A percentile compares a stretch with the other conserved stretches of the same genome.
These are phyloP conservation scores for Myotis vivesi DNA, from an alignment of 2,797 vertebrate genomes.

Conservation along the genomic window DNA sequence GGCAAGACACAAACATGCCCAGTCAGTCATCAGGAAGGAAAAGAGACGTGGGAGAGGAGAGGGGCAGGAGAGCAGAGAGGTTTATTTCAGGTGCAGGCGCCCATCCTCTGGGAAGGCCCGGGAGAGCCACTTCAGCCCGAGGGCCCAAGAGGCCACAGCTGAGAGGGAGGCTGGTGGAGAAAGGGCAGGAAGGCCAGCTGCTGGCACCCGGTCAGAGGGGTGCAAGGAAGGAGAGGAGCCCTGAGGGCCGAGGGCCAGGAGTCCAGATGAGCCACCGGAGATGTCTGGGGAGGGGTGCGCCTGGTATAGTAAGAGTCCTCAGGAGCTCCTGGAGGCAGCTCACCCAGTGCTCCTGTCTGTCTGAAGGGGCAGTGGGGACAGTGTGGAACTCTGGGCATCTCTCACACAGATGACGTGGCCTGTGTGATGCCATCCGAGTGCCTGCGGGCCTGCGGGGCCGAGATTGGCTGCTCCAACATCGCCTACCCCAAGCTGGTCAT, in stretches of 20 bases:
- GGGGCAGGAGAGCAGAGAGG: neutral
- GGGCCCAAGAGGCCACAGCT: neutral
- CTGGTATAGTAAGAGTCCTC: no score
- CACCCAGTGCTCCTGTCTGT: neutral
- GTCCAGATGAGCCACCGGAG: neutral
- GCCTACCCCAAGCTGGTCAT: conserved; percentile 94
- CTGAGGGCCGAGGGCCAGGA: accelerated
- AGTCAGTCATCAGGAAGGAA: neutral
- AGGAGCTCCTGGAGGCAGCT: neutral
- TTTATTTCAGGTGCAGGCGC: neutral
- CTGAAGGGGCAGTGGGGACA: accelerated
- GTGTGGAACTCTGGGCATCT: neutral
- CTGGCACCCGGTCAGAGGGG: accelerated
- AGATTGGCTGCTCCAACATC: conserved; percentile 95
- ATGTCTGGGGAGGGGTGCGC: neutral
- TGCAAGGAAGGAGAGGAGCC: neutral
- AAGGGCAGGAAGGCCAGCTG: no score
- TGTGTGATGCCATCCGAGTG: conserved; percentile 83
- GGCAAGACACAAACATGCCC: neutral
- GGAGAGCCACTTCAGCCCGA: neutral
- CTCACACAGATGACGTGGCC: conserved; percentile 76
- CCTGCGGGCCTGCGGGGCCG: conserved; percentile 87
- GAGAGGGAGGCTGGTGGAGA: neutral
- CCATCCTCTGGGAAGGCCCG: neutral
- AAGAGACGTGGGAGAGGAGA: neutral